phyloP scores from a whole-genome alignment of 2,888 invertebrate genomes.

The Drosophila meridionalis region DNA sequence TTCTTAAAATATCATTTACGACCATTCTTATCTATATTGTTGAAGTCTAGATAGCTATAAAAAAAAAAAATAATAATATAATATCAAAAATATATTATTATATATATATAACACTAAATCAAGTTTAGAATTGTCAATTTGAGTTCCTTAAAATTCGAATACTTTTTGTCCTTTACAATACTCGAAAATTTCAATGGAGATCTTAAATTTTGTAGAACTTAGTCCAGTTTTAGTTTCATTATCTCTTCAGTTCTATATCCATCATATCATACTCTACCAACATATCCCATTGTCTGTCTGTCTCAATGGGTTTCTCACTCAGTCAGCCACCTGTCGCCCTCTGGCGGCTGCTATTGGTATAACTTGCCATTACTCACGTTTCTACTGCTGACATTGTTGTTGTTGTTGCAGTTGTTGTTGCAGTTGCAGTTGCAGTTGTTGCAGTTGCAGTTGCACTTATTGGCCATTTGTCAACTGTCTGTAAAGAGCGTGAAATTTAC shows the following conservation, averaged over 20 bases:
- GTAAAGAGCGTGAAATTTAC: conserved; percentile 62
- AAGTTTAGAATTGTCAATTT: too few species aligned
- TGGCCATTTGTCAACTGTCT: conserved; percentile 53
- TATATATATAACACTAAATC: too few species aligned
- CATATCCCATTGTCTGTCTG: background rate
- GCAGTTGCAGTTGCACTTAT: conserved; percentile 22
- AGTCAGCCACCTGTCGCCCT: conserved; percentile 1
- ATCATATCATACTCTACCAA: background rate
- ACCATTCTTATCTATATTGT: background rate
- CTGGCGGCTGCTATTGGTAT: conserved; percentile 30
- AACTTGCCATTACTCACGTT: conserved; percentile 28
- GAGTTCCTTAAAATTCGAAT: too few species aligned
- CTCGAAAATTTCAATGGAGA: too few species aligned
- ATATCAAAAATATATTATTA: background rate
- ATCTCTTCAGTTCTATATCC: too few species aligned
- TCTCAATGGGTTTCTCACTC: background rate
- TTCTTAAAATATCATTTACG: background rate
- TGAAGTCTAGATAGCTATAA: background rate
- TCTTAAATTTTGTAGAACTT: too few species aligned
- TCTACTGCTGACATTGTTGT: background rate
- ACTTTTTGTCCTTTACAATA: too few species aligned
- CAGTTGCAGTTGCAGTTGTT: conserved; percentile 6
- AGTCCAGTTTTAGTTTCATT: too few species aligned
- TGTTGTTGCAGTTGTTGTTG: conserved; percentile 12
- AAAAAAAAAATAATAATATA: background rate